These are phyloP conservation scores for Popillia japonica DNA, from an alignment of 1,140 invertebrate genomes.

Conservation along the genomic window DNA sequence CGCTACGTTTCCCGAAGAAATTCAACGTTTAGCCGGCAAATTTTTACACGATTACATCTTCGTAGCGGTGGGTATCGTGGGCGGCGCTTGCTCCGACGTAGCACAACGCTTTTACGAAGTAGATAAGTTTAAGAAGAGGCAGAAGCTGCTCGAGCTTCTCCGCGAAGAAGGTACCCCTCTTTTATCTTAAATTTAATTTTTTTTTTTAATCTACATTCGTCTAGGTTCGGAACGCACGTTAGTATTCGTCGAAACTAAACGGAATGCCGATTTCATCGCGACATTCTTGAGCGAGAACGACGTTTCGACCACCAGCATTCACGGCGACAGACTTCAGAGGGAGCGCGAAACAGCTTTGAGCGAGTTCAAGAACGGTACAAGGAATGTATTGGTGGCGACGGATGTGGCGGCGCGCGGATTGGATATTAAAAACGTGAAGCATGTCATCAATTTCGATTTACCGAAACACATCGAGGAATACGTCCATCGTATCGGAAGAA, in stretches of 20 bases:
- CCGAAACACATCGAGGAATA: constrained; percentile 91
- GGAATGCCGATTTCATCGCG: constrained; percentile 89
- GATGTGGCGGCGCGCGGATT: constrained; percentile 92
- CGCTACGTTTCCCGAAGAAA: constrained; percentile 87
- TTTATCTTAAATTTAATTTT: neutral
- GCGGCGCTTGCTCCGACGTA: constrained; percentile 90
- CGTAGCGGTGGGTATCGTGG: constrained; percentile 85
- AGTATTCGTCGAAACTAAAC: constrained; percentile 91
- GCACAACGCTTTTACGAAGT: constrained; percentile 84
- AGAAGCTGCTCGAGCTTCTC: constrained; percentile 76
- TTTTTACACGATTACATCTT: constrained; percentile 87
- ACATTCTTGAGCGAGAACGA: constrained; percentile 63
- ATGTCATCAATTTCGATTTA: constrained; percentile 93
- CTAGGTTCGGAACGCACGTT: constrained; percentile 69
- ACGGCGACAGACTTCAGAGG: constrained; percentile 89
- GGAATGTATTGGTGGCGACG: constrained; percentile 87
- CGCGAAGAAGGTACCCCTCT: constrained; percentile 64
- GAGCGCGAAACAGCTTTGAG: constrained; percentile 88
- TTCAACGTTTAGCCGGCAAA: constrained; percentile 78
- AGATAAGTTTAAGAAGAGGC: constrained; percentile 75
- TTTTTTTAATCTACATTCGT: neutral
- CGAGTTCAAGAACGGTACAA: constrained; percentile 80
- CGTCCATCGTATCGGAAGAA: constrained; percentile 94
- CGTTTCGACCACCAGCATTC: constrained; percentile 87
- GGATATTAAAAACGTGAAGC: constrained; percentile 64